Percentiles rank a stretch among this genome's conserved stretches.
Evolutionary conservation across 64 coral and sea anemone genomes (phyloP).

Genomic region (Astreopora myriophthalma): DNA sequence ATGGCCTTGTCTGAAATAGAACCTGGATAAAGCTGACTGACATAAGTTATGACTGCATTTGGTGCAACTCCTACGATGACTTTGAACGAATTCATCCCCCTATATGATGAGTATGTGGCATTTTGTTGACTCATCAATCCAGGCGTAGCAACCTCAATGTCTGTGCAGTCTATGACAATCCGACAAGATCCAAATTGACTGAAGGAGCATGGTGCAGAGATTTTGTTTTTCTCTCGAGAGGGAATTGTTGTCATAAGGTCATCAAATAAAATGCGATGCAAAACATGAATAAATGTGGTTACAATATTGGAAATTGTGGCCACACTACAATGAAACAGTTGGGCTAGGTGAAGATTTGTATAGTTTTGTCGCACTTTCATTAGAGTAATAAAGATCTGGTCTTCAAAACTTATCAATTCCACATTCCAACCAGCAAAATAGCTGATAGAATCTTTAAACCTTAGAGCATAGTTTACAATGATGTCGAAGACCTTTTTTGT

Average conservation of each 20-base stretch:
- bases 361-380: no score
- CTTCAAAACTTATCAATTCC: no score
- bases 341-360: conserved; percentile 2
- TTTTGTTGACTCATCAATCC: conserved; percentile 12
- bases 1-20: conserved; percentile 30
- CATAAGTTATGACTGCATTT: background rate
- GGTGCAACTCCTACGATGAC: conserved; percentile 18
- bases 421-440: no score
- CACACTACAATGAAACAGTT: conserved; percentile 38
- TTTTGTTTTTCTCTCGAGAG: conserved; percentile 1
- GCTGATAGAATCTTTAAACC: no score
- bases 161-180: conserved; percentile 29
- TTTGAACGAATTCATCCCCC: conserved; percentile 39
- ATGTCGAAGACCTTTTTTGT: no score
- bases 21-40: conserved; percentile 20
- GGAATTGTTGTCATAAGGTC: conserved; percentile 17
- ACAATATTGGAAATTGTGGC: conserved; percentile 10
- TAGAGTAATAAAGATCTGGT: background rate
- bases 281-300: conserved; percentile 22
- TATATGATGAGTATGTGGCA: conserved; percentile 7
- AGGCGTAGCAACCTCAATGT: conserved; percentile 3
- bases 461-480: no score
- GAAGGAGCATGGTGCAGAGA: conserved; percentile 10
- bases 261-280: conserved; percentile 20
- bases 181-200: background rate